Conservation (phyloP, 2,888 invertebrate genomes). For the Aspidiotus rigidus region DNA sequence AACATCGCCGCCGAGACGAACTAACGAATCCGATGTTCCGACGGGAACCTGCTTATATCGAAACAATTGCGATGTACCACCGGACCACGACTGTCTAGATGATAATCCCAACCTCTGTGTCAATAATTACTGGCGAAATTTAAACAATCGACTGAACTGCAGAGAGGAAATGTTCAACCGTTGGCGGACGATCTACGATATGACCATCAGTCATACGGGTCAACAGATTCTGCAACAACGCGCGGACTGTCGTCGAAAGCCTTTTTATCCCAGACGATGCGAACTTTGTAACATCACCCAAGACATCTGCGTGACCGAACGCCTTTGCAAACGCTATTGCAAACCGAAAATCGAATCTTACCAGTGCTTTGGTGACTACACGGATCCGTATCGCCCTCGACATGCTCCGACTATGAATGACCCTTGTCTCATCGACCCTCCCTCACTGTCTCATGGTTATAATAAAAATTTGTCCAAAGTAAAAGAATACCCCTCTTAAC, state of each 20-base stretch:
- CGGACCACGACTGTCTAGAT: conserved; percentile 4
- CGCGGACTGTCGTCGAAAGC: conserved; percentile 25
- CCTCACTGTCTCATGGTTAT: too few relatives aligned
- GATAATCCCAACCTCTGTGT: conserved; percentile 12
- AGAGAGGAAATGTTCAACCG: conserved; percentile 14
- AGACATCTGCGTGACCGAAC: conserved; percentile 23
- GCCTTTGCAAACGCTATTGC: conserved; percentile 19
- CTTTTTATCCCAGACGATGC: conserved; percentile 24
- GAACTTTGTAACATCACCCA: conserved; percentile 23
- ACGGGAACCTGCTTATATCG: background rate
- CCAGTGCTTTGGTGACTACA: conserved; percentile 17
- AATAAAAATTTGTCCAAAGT: too few relatives aligned
- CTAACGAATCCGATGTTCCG: too few relatives aligned
- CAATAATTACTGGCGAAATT: conserved; percentile 24
- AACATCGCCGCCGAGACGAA: too few relatives aligned
- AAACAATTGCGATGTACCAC: conserved; percentile 18
- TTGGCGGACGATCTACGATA: conserved; percentile 26
- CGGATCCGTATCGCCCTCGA: background rate
- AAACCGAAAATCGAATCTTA: background rate
- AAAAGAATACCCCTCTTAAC: too few relatives aligned
- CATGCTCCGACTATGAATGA: conserved; percentile 14
- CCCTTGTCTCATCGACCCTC: background rate
- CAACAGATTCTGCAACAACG: conserved; percentile 9
- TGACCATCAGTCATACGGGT: conserved; percentile 20
- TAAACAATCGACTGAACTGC: conserved; percentile 25